Evolutionary conservation across 2,797 vertebrate species (phyloP).

Genomic region (Arnoldichthys spilopterus): DNA sequence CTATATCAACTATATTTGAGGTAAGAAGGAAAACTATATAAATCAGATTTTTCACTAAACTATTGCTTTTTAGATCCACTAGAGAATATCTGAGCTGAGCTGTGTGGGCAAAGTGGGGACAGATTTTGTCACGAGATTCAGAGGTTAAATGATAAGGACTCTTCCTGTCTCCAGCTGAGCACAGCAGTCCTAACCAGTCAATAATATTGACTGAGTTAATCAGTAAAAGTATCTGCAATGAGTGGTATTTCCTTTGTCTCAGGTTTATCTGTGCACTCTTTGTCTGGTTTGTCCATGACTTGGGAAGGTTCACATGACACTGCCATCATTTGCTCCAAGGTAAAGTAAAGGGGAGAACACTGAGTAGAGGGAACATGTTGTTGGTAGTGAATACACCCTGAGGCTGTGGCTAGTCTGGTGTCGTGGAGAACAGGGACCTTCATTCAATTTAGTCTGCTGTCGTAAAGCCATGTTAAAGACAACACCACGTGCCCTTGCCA

Average conservation of each 20-base stretch:
- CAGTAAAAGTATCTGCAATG: background rate
- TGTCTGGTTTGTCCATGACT: slow-evolving; percentile 15
- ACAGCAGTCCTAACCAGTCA: slow-evolving; percentile 9
- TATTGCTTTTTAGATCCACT: background rate
- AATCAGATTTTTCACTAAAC: background rate
- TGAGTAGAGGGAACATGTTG: slow-evolving; percentile 6
- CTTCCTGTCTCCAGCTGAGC: slow-evolving; percentile 2
- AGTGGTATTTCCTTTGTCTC: background rate
- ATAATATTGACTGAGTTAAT: slow-evolving; percentile 28
- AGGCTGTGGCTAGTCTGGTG: slow-evolving; percentile 31
- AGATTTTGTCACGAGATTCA: slow-evolving; percentile 6
- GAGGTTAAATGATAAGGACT: slow-evolving; percentile 4
- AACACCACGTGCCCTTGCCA: slow-evolving; percentile 36
- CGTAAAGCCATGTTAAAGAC: slow-evolving; percentile 43
- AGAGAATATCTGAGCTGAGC: background rate
- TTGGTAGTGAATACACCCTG: slow-evolving; percentile 27
- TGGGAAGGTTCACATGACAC: slow-evolving; percentile 39
- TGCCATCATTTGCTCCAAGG: slow-evolving; percentile 32
- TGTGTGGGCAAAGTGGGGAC: slow-evolving; percentile 7
- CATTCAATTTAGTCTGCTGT: slow-evolving; percentile 30
- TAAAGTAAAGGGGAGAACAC: background rate
- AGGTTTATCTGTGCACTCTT: slow-evolving; percentile 15
- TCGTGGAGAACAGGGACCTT: slow-evolving; percentile 38
- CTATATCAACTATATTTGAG: too few species aligned
- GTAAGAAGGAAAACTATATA: background rate